phyloP scores from a whole-genome alignment of 2,113 vertebrate species.

The Tragelaphus strepsiceros region DNA sequence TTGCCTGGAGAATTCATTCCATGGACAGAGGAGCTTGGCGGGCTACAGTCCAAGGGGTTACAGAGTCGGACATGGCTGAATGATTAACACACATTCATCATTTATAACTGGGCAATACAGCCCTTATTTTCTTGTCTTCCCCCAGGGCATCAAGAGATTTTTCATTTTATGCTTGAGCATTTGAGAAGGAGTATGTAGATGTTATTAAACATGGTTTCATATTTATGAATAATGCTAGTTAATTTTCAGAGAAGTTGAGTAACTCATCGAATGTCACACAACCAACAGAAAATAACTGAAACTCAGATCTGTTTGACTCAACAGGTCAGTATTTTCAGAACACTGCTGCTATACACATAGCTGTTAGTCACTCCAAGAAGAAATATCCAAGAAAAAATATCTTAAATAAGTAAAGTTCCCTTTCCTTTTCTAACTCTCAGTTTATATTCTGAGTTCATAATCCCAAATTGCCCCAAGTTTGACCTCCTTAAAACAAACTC shows the following conservation, averaged over 20 bases:
- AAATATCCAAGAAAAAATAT: not conserved
- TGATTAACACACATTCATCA: not conserved
- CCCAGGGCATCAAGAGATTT: not conserved
- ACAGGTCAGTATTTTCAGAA: not conserved
- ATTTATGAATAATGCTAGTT: not conserved
- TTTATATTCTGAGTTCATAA: not conserved
- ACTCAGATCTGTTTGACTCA: not conserved
- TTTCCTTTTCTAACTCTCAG: not conserved
- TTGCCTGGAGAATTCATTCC: not conserved
- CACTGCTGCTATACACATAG: not conserved
- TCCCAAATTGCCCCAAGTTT: not conserved
- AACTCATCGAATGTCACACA: not conserved
- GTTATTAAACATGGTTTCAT: not conserved
- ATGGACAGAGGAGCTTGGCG: not conserved
- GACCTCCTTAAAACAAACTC: not conserved
- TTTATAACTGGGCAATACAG: not conserved
- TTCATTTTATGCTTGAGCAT: not conserved
- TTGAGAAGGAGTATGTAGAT: not conserved
- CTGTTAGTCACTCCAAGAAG: not conserved
- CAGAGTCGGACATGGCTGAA: not conserved
- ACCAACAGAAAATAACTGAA: not conserved
- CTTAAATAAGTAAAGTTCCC: not conserved
- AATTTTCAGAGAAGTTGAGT: not conserved
- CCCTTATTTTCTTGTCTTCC: not conserved
- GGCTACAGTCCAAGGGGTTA: not conserved